Evolutionary conservation across 35 echinoderm and acorn worm species (phyloP), one percentile per base, ranked within the genome.

Genomic region (Chiridota heheva): DNA sequence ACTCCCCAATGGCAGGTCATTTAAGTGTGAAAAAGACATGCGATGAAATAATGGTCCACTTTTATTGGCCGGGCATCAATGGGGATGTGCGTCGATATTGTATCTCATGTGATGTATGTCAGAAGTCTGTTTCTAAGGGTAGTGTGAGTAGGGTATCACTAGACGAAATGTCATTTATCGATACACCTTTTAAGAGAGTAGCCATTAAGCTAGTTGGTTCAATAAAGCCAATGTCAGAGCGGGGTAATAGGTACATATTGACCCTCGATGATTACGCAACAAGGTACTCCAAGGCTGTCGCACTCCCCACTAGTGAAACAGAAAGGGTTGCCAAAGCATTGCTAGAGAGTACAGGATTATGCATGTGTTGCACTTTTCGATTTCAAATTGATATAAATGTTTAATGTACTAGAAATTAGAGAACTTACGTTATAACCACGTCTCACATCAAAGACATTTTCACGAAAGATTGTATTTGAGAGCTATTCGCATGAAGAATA

Each of bases 61-160:
- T 81, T 44, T 75, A 29, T 34, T 82, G 87, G 78, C 78, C 78
- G 1, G 87, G 58, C 25, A 4, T 90, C 34, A 42, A 73, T 35
- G 77, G 68, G 26, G 87, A 90, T 63, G 70, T 83, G 34, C 26
- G 36, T 2, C 30, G 79, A 43, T 90, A 64, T 38, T 84, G 69
- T 37, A 45, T n/a, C 33, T 83, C 80, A 63, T 83, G 87, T 63
- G 79, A 85, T 36, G 53, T 69, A 17, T 91, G 89, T 45, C 82
- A 91, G 51, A n/a, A 69, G 25, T 63, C 82, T 26, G 35, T 84
- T 25, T 63, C 82, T 42, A 91, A 91, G 64, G 89, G 82, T 39
- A 60, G 63, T 45, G 86, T 89, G 8, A 59, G 32, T 0, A 81
- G 18, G 18, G 63, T 67, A 7, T 36, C 63, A 28, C 63, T 67